Conservation (phyloP, 1,140 invertebrate genomes). For the Drosophila pseudoananassae region DNA sequence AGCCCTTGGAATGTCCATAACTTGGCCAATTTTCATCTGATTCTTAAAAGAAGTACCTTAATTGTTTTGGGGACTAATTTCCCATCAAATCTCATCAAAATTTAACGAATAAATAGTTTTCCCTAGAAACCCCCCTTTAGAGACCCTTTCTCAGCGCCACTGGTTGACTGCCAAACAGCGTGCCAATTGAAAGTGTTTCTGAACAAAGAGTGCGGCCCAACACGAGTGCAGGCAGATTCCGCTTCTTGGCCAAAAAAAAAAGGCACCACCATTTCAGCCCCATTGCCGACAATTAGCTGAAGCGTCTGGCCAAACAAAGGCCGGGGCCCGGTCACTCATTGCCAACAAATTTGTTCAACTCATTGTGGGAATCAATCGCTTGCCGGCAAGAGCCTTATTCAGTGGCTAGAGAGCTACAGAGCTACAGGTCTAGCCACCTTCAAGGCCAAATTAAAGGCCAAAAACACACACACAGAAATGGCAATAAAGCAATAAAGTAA, state of each 20-base stretch:
- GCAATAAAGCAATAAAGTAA: too few relatives aligned
- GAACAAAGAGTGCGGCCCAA: background rate
- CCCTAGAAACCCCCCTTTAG: too few relatives aligned
- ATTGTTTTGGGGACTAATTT: background rate
- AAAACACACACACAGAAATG: too few relatives aligned
- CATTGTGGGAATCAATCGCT: conserved; percentile 47
- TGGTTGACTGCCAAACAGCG: too few relatives aligned
- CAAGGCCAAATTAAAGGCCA: conserved; percentile 35
- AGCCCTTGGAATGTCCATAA: background rate
- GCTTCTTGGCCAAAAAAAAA: background rate
- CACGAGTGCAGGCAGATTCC: background rate
- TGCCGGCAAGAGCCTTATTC: background rate
- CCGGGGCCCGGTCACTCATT: conserved; percentile 12
- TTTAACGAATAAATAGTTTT: too few relatives aligned
- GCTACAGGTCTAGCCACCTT: background rate
- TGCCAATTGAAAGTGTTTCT: conserved; percentile 34
- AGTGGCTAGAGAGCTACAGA: background rate
- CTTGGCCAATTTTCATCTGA: background rate
- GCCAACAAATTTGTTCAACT: conserved; percentile 37
- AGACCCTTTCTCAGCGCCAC: too few relatives aligned
- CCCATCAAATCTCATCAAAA: too few relatives aligned
- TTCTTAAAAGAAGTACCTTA: background rate
- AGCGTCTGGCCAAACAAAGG: conserved; percentile 36
- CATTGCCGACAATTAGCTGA: conserved; percentile 23
- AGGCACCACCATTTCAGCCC: too few relatives aligned